phyloP scores from a whole-genome alignment of 1,140 invertebrate species.

The Lepidurus arcticus region DNA sequence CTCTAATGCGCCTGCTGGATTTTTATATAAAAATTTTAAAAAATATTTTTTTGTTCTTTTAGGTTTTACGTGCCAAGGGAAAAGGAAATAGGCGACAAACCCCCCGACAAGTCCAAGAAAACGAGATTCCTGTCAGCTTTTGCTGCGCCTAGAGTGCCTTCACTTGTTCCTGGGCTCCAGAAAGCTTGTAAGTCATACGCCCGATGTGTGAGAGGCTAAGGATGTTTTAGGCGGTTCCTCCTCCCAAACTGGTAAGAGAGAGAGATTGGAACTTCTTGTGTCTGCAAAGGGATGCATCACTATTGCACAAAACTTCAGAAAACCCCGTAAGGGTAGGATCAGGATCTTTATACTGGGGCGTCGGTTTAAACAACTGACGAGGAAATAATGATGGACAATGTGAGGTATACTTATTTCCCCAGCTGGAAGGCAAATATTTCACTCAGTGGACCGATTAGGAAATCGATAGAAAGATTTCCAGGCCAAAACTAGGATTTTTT shows the following conservation, averaged over 20 bases:
- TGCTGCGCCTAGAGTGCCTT: neutral
- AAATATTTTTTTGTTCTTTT: too few species aligned
- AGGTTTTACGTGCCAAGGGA: neutral
- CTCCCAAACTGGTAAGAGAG: neutral
- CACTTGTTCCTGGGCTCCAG: neutral
- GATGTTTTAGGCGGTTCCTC: constrained; percentile 6
- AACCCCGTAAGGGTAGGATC: too few species aligned
- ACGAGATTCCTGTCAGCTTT: neutral
- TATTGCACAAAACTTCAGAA: too few species aligned
- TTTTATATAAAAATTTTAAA: too few species aligned
- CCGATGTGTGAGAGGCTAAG: too few species aligned
- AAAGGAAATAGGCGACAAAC: neutral
- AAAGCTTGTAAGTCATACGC: too few species aligned
- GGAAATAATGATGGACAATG: constrained; percentile 7
- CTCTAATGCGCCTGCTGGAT: too few species aligned
- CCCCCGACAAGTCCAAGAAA: neutral
- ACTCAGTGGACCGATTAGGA: neutral
- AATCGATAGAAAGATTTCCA: constrained; percentile 13
- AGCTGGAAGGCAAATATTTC: neutral
- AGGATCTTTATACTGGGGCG: neutral
- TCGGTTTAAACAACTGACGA: neutral
- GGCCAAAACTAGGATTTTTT: neutral
- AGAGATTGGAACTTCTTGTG: too few species aligned
- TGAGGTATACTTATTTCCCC: neutral
- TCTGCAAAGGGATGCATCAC: too few species aligned